These are phyloP conservation scores for Chaitophorus viminalis DNA, from an alignment of 2,888 invertebrate genomes.

Conservation along the genomic window DNA sequence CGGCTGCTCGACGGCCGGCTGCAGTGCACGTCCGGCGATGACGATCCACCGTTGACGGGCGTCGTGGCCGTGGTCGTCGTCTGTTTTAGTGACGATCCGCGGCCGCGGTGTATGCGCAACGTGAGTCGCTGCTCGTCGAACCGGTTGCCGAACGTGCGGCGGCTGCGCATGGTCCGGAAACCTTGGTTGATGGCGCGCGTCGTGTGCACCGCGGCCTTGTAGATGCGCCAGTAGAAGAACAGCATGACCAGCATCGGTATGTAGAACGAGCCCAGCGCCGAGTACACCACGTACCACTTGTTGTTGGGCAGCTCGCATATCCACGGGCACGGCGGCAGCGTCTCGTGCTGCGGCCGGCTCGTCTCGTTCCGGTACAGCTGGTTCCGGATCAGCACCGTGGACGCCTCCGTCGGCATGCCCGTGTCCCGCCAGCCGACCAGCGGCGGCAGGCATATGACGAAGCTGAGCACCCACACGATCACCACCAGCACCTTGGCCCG, in stretches of 20 bases:
- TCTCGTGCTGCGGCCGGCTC: constrained; percentile 85
- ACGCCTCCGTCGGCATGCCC: constrained; percentile 57
- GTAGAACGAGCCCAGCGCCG: constrained; percentile 88
- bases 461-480: constrained; percentile 94
- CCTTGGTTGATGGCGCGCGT: constrained; percentile 91
- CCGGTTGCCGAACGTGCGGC: constrained; percentile 74
- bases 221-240: constrained; percentile 96
- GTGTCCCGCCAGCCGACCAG: constrained; percentile 90
- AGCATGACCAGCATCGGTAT: constrained; percentile 97
- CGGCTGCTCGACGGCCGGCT: constrained; percentile 68
- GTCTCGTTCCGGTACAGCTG: constrained; percentile 89
- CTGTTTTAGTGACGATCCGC: constrained; percentile 72
- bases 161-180: constrained; percentile 70
- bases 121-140: constrained; percentile 93
- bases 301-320: constrained; percentile 92
- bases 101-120: constrained; percentile 92
- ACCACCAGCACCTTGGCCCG: constrained; percentile 87
- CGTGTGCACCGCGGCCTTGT: constrained; percentile 89
- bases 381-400: constrained; percentile 44
- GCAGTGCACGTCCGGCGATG: constrained; percentile 66
- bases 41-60: constrained; percentile 67
- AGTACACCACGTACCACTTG: constrained; percentile 87
- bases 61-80: constrained; percentile 74
- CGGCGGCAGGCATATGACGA: constrained; percentile 96
- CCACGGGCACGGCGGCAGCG: constrained; percentile 90